These are phyloP conservation scores for Tinea pellionella DNA, from an alignment of 2,888 invertebrate genomes.

Conservation along the genomic window DNA sequence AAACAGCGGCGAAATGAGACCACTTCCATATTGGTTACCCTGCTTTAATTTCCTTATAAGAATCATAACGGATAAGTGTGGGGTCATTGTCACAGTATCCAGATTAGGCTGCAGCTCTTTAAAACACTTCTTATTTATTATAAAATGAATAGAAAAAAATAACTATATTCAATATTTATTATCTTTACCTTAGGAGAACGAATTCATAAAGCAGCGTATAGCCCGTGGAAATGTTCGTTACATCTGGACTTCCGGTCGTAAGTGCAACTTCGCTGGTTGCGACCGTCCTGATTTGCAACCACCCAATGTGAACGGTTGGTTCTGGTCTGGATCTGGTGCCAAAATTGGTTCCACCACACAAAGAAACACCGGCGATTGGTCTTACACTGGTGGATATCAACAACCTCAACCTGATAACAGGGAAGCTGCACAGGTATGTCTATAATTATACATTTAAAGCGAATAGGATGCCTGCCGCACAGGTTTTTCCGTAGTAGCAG, in stretches of 20 bases:
- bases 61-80: not conserved
- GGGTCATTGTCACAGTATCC: not conserved
- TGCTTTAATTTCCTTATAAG: not conserved
- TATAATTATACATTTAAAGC: too few relatives aligned
- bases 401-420: constrained; percentile 91
- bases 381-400: constrained; percentile 87
- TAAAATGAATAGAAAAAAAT: too few relatives aligned
- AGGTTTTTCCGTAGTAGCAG: too few relatives aligned
- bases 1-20: not conserved
- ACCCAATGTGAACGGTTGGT: constrained; percentile 90
- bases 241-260: constrained; percentile 93
- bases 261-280: constrained; percentile 93
- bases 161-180: too few relatives aligned
- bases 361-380: constrained; percentile 92
- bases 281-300: constrained; percentile 85
- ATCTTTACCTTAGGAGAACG: constrained; percentile 74
- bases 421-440: constrained; percentile 85
- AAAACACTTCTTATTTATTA: not conserved
- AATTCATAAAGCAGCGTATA: constrained; percentile 89
- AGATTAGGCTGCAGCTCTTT: not conserved
- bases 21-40: constrained; percentile 5
- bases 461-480: too few relatives aligned
- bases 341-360: constrained; percentile 91
- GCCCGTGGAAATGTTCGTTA: constrained; percentile 81
- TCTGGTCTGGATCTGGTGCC: constrained; percentile 93